Base-by-base conservation (phyloP, 2,888 invertebrate genomes). In the Amitus sp. region DNA sequence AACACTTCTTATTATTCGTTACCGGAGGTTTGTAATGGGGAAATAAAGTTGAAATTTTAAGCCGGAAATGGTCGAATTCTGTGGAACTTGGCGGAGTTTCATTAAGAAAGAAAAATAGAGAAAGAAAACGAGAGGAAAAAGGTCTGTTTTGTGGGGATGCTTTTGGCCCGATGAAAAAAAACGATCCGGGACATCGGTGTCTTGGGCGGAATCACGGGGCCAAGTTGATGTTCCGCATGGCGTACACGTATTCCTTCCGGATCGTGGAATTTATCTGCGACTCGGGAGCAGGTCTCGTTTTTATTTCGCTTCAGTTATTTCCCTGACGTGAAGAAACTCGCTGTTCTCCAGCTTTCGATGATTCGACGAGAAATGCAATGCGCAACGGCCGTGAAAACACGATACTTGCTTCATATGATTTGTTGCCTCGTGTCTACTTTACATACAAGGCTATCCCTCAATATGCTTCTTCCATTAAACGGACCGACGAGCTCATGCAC, bases 211-310 rank as follows among this genome's bases (percentile, higher is more conserved):
- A 54, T 66, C 67, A 67, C 62, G 43, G 53, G 43, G 49, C n/a
- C 57, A 45, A 45, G 62, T 54, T 49, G 57, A 64, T 62, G 66
- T 66, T 70, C 70, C 66, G 69, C 65, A 70, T 71, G 67, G 67
- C 66, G 67, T 54, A 66, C 72, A 72, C 72, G 72, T 72, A 69
- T 67, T 66, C 61, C 67, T 63, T 65, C 63, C 67, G 64, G 66
- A 69, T 71, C 68, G 66, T 58, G 57, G 68, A 66, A 70, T 72
- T 68, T 69, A 71, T 71, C 67, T 63, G 67, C 48, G 65, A 66
- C 64, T 67, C 62, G 54, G 64, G 52, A 60, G 50, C 53, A 40
- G 59, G 62, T 50, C 61, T 57, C 55, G 57, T 62, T 63, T 65
- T 65, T 69, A 66, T 68, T 65, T 68, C 59, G 62, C 62, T 59